Evolutionary conservation across 2,797 vertebrate species (phyloP).

Genomic region (Lithobates sylvaticus): DNA sequence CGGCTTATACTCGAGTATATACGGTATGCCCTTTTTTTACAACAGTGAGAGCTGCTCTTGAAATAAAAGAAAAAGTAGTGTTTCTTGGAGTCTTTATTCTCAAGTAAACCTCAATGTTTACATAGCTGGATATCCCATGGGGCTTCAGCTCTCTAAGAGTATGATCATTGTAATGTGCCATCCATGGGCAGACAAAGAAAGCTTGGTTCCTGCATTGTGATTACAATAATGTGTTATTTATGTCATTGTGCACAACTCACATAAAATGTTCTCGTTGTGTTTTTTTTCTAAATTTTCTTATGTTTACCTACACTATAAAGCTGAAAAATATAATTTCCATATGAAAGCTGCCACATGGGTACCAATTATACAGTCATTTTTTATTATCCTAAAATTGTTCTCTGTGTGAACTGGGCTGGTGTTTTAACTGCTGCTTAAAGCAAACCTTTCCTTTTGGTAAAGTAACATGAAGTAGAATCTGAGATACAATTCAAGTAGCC

Average conservation of each 20-base stretch:
- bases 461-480: neutral
- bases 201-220: neutral
- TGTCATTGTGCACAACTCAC: neutral
- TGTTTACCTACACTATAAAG: neutral
- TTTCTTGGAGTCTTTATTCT: neutral
- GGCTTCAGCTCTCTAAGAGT: neutral
- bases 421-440: neutral
- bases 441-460: neutral
- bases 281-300: constrained; percentile 8
- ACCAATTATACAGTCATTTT: constrained; percentile 21
- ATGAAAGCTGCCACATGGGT: neutral
- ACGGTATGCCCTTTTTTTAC: too few relatives aligned
- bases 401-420: neutral
- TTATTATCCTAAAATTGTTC: neutral
- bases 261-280: constrained; percentile 16
- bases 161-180: constrained; percentile 6
- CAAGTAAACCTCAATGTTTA: neutral
- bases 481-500: too few relatives aligned
- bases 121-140: neutral
- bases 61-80: neutral
- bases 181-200: neutral
- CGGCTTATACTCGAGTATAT: too few relatives aligned
- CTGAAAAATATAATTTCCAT: constrained; percentile 33
- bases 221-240: constrained; percentile 33
- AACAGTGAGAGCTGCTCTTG: neutral